Conservation (phyloP, 1,140 invertebrate species). For the Caenorhabditis inopinata region DNA sequence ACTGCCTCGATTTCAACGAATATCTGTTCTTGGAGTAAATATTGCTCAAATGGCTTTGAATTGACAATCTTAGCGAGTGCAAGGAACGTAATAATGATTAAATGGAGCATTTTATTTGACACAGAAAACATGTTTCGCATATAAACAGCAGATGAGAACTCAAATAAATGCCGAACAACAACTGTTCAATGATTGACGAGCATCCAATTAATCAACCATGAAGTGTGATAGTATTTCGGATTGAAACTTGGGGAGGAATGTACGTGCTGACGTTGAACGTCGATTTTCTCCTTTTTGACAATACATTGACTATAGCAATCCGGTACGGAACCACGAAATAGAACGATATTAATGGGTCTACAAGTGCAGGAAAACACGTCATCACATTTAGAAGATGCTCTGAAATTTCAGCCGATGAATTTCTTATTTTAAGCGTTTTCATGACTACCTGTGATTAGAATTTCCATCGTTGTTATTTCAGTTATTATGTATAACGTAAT, state of each 20-base stretch:
- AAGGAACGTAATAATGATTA: no score
- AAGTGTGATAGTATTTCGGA: background rate
- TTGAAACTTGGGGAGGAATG: background rate
- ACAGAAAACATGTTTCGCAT: no score
- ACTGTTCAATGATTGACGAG: background rate
- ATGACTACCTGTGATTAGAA: background rate
- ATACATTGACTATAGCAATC: background rate
- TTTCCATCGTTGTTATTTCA: background rate
- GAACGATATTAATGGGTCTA: background rate
- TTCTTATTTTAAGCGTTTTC: background rate
- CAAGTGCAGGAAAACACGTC: background rate
- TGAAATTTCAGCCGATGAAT: background rate
- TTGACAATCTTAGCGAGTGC: background rate
- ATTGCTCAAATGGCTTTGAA: background rate
- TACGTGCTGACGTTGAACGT: background rate
- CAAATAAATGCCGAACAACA: no score
- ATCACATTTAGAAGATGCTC: slow-evolving; percentile 1
- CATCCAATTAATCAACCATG: background rate
- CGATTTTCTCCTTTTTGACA: background rate
- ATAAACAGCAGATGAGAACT: no score
- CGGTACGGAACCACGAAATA: slow-evolving; percentile 17
- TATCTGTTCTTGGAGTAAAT: background rate
- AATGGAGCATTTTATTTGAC: no score
- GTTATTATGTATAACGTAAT: background rate
- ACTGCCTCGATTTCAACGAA: slow-evolving; percentile 24